These are phyloP conservation scores for Oedothorax gibbosus DNA, from an alignment of 1,140 invertebrate genomes.

Conservation along the genomic window DNA sequence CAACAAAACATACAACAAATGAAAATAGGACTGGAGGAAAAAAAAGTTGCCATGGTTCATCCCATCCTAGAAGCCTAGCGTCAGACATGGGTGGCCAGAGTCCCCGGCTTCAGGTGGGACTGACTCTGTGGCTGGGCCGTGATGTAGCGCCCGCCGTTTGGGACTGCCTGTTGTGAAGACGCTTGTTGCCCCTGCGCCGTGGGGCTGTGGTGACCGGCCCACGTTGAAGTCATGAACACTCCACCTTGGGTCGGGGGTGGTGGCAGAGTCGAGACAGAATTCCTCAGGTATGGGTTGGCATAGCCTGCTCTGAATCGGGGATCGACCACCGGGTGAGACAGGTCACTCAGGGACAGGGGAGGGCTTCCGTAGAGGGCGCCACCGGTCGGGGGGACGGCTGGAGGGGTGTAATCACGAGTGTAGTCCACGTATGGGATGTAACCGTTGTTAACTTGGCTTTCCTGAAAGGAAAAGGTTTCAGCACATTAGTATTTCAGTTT, in stretches of 20 bases:
- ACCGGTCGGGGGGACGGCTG: slow-evolving; percentile 69
- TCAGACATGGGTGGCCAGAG: slow-evolving; percentile 74
- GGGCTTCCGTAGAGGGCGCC: slow-evolving; percentile 71
- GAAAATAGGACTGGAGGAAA: slow-evolving; percentile 11
- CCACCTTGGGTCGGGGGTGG: slow-evolving; percentile 65
- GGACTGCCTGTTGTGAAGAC: slow-evolving; percentile 62
- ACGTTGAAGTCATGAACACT: slow-evolving; percentile 58
- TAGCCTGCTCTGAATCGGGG: slow-evolving; percentile 88
- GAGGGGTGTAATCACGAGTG: slow-evolving; percentile 84
- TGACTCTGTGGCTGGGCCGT: slow-evolving; percentile 66
- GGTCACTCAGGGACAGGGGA: slow-evolving; percentile 72
- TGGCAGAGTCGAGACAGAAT: slow-evolving; percentile 70
- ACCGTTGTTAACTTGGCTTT: slow-evolving; percentile 86
- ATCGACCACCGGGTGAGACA: slow-evolving; percentile 75
- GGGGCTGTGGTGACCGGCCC: slow-evolving; percentile 31
- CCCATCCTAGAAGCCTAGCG: slow-evolving; percentile 39
- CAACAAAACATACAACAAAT: background rate
- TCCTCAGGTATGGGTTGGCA: slow-evolving; percentile 86
- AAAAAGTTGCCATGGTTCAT: slow-evolving; percentile 23
- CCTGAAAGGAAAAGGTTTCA: slow-evolving; percentile 69
- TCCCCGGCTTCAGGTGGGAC: slow-evolving; percentile 72
- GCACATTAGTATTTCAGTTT: background rate
- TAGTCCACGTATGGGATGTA: slow-evolving; percentile 92
- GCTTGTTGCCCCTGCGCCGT: slow-evolving; percentile 64
- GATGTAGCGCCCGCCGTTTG: slow-evolving; percentile 70